Base-by-base conservation (phyloP, 1,140 invertebrate genomes). In the Drosophila triauraria region DNA sequence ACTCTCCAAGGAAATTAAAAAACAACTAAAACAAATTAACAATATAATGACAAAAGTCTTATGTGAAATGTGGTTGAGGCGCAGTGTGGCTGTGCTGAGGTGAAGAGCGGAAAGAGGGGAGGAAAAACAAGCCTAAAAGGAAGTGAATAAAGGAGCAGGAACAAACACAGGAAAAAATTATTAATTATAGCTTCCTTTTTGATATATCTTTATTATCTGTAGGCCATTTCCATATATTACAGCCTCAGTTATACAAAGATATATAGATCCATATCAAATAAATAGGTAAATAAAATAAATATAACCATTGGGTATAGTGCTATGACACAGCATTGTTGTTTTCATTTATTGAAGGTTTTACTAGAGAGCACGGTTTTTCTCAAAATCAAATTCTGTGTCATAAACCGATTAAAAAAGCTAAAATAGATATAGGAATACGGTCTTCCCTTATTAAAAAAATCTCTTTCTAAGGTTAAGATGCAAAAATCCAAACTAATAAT, bases 1-100 rank as follows among this genome's bases (percentile, higher is more conserved):
- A 90, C 67, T 90, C 85, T 90, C 85, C 57, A 90, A 90, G 85
- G 85, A 90, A 90, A 90, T 90, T 90, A 90, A 90, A 90, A 90
- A 90, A 90, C 85, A 90, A 90, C 85, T 90, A 90, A 90, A 90
- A 90, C 85, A 90, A 85, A 90, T 90, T 90, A 90, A 90, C 85
- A 90, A 85, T 90, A 80, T 90, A 90, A 90, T 90, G 85, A 85
- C 78, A 90, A 90, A 78, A 82, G 82, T 78, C 85, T 70, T 80
- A 84, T 88, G 65, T 63, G 64, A 61, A 79, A 59, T 77, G 75
- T 53, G 75, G 74, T 51, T 56, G 20, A 46, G 62, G 35, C 48
- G 40, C 43, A 23, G 35, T 23, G 17, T 5, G 51, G 32, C 51
- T 38, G 32, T 20, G 40, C 10, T 25, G 32, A 25, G 40, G 40